phyloP scores from a whole-genome alignment of 2,797 vertebrate species.

The Orientallactaga sibirica region DNA sequence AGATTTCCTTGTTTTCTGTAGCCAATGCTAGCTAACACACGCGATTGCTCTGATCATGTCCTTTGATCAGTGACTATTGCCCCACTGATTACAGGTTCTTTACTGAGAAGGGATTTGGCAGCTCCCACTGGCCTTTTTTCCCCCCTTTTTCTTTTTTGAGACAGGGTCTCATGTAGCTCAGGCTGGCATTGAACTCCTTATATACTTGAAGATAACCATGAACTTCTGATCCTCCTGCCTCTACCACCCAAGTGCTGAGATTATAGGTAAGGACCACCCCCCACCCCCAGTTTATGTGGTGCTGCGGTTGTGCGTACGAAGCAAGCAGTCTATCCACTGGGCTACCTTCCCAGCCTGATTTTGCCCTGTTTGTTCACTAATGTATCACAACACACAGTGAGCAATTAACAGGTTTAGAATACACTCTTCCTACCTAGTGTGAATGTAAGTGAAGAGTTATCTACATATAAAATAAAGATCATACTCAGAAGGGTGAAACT shows the following conservation, averaged over 20 bases:
- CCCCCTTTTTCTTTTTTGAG: too few relatives aligned
- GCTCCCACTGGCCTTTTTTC: too few relatives aligned
- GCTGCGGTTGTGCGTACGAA: too few relatives aligned
- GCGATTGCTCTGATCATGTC: not conserved
- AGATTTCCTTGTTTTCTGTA: not conserved
- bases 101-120: not conserved
- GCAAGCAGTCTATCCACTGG: too few relatives aligned
- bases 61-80: not conserved
- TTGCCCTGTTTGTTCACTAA: not conserved
- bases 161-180: too few relatives aligned
- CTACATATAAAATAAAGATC: constrained; percentile 17
- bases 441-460: not conserved
- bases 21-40: not conserved
- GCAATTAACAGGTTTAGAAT: not conserved
- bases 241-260: too few relatives aligned
- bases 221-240: too few relatives aligned
- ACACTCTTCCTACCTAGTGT: not conserved
- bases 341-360: not conserved
- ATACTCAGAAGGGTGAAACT: constrained; percentile 22
- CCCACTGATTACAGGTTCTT: not conserved
- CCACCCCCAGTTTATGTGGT: too few relatives aligned
- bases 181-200: too few relatives aligned
- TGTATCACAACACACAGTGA: not conserved
- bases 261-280: too few relatives aligned
- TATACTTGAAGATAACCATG: too few relatives aligned